A percentile compares a stretch with the other conserved stretches of the same genome.
Evolutionary conservation across 2,888 invertebrate species (phyloP).

Genomic region (Brachyptera putata): DNA sequence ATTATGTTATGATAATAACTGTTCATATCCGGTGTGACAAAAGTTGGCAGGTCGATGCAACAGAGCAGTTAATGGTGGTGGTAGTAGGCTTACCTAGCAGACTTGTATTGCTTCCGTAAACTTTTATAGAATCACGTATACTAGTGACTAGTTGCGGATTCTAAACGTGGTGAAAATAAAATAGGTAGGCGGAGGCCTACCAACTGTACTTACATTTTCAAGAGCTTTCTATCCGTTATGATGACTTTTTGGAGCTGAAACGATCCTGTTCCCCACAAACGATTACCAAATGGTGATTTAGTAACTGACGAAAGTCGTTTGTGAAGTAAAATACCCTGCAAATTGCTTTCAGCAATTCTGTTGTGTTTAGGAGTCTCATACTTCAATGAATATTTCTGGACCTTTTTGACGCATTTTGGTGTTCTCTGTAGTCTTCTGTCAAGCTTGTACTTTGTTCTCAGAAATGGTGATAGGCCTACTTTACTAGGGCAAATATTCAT

Average conservation of each 20-base stretch:
- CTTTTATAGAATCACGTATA: no score
- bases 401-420: constrained; percentile 18
- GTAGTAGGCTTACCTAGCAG: no score
- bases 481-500: no score
- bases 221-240: constrained; percentile 15
- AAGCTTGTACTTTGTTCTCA: constrained; percentile 7
- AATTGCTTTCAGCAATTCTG: neutral
- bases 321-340: constrained; percentile 1
- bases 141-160: no score
- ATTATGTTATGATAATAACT: no score
- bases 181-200: no score
- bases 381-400: constrained; percentile 25
- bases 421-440: constrained; percentile 20
- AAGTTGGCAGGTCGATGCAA: no score
- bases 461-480: neutral
- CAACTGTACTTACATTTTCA: constrained; percentile 28
- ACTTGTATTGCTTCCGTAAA: no score
- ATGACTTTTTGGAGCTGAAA: constrained; percentile 12
- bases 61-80: no score
- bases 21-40: no score
- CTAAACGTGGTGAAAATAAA: no score
- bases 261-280: constrained; percentile 19
- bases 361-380: constrained; percentile 3
- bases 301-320: neutral
- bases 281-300: neutral